Percentiles rank a stretch among this genome's conserved stretches.
Conservation (phyloP, 2,113 vertebrate species). For the Bolborhynchus lineola region DNA sequence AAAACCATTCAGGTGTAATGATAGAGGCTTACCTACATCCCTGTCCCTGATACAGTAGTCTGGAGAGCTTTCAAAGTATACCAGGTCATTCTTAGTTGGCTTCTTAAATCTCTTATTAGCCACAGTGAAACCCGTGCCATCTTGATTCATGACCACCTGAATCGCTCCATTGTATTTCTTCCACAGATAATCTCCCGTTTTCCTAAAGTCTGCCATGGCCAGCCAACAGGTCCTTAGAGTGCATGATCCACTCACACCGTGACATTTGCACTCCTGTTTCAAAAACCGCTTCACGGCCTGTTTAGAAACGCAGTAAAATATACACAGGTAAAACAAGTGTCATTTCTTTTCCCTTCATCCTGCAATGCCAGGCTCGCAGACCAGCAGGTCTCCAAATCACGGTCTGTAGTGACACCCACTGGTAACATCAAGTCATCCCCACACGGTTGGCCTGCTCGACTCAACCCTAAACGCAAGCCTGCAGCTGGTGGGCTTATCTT, state of each 20-base stretch:
- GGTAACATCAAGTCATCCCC: slow-evolving; percentile 43
- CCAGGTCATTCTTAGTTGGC: slow-evolving; percentile 90
- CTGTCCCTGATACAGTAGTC: slow-evolving; percentile 94
- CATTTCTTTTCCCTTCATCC: neutral
- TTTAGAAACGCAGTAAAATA: slow-evolving; percentile 9
- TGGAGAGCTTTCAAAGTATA: slow-evolving; percentile 95
- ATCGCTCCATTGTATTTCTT: slow-evolving; percentile 89
- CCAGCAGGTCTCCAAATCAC: neutral
- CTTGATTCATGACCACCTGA: slow-evolving; percentile 95
- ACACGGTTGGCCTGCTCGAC: neutral
- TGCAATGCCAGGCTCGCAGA: neutral
- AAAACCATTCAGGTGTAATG: neutral
- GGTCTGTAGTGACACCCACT: slow-evolving; percentile 68
- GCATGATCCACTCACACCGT: slow-evolving; percentile 95
- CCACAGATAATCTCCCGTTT: slow-evolving; percentile 89
- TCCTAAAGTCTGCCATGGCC: slow-evolving; percentile 92
- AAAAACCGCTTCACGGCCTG: slow-evolving; percentile 94
- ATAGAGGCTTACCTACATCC: slow-evolving; percentile 82
- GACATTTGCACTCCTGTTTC: slow-evolving; percentile 94
- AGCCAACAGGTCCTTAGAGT: slow-evolving; percentile 94
- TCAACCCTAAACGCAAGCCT: accelerated
- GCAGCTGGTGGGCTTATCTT: neutral
- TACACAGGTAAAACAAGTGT: neutral
- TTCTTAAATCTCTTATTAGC: slow-evolving; percentile 88
- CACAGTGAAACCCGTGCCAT: slow-evolving; percentile 89